Percentiles rank a stretch among this genome's conserved stretches.
Evolutionary conservation across 2,888 invertebrate genomes (phyloP).

Genomic region (Agrochola circellaris): DNA sequence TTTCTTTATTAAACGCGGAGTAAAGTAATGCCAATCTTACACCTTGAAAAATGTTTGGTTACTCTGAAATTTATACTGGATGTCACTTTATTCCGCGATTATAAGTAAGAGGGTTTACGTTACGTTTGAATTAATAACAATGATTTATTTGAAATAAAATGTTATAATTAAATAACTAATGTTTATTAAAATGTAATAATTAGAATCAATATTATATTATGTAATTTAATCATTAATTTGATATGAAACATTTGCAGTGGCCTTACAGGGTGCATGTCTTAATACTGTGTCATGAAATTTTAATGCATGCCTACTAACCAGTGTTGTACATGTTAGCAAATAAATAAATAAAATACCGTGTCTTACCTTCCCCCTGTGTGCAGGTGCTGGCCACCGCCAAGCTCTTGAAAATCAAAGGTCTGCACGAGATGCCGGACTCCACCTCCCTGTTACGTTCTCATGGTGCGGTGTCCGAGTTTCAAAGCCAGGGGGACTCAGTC

Average conservation of each 20-base stretch:
- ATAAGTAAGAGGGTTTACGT: not conserved
- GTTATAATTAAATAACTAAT: too few species aligned
- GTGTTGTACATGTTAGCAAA: too few species aligned
- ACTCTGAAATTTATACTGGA: not conserved
- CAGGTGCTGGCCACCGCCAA: conserved; percentile 95
- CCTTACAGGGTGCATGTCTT: too few species aligned
- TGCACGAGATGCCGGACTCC: conserved; percentile 96
- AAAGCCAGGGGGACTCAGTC: conserved; percentile 91
- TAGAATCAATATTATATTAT: too few species aligned
- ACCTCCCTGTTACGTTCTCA: conserved; percentile 94
- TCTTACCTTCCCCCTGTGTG: not conserved
- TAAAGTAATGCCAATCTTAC: not conserved
- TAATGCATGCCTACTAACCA: too few species aligned
- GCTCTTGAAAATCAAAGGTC: conserved; percentile 96
- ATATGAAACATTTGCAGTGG: too few species aligned
- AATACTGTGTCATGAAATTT: too few species aligned
- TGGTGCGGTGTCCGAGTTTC: conserved; percentile 90
- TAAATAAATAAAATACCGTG: not conserved
- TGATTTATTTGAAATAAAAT: too few species aligned
- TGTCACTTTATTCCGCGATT: not conserved
- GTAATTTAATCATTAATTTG: too few species aligned
- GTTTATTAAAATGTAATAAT: too few species aligned
- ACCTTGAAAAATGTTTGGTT: too few species aligned
- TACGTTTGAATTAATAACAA: too few species aligned
- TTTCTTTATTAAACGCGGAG: not conserved